Evolutionary conservation across 2,797 vertebrate species (phyloP).

Genomic region (Microctenopoma lineatum): DNA sequence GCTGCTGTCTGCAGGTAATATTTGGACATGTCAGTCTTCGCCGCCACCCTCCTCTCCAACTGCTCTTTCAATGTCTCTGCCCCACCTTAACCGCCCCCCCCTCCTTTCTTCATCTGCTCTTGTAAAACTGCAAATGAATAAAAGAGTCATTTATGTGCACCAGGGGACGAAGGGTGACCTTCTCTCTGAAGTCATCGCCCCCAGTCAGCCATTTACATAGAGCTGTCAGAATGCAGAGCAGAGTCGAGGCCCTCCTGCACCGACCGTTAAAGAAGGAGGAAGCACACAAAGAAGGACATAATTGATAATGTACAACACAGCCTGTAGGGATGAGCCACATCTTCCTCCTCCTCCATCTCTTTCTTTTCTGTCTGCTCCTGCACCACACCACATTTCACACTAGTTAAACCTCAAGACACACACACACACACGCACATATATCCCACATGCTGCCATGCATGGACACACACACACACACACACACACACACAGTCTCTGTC

Average conservation of each 20-base stretch:
- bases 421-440: neutral
- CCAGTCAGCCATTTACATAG: slow-evolving; percentile 87
- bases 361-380: slow-evolving; percentile 36
- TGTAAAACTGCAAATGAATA: slow-evolving; percentile 85
- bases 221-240: slow-evolving; percentile 78
- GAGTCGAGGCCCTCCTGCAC: slow-evolving; percentile 55
- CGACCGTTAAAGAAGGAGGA: too few relatives aligned
- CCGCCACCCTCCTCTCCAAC: slow-evolving; percentile 28
- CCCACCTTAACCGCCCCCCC: slow-evolving; percentile 26
- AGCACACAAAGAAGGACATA: slow-evolving; percentile 73
- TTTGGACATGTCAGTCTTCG: slow-evolving; percentile 70
- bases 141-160: slow-evolving; percentile 83
- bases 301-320: slow-evolving; percentile 80
- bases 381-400: slow-evolving; percentile 64
- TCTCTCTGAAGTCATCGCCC: slow-evolving; percentile 85
- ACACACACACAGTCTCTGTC: neutral
- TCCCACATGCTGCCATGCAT: neutral
- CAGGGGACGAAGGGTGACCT: slow-evolving; percentile 84
- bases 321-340: slow-evolving; percentile 68
- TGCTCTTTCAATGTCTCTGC: too few relatives aligned
- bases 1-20: slow-evolving; percentile 76
- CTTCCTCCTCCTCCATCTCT: slow-evolving; percentile 50
- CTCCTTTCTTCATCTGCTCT: slow-evolving; percentile 57
- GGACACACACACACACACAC: neutral
- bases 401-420: slow-evolving; percentile 50